Evolutionary conservation across 2,113 vertebrate genomes (phyloP).

Genomic region (Charina bottae): DNA sequence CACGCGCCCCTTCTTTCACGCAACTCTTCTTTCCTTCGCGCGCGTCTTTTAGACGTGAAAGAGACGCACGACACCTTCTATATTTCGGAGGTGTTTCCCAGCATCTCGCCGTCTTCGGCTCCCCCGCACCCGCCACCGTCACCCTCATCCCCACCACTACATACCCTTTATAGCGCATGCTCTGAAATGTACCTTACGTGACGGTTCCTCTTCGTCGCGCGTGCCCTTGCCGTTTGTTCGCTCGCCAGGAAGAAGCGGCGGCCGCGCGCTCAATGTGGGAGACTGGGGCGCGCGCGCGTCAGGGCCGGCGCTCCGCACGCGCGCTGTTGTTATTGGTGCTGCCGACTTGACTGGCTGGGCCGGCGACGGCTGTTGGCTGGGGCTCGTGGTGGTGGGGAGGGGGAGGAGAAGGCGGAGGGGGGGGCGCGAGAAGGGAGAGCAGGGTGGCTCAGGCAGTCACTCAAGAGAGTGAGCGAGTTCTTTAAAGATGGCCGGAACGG

Average conservation of each 20-base stretch:
- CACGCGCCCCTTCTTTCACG: background rate
- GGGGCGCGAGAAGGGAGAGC: conserved; percentile 70
- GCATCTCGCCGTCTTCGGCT: background rate
- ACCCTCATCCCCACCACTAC: background rate
- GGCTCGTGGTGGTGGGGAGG: conserved; percentile 50
- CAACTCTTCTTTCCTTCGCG: background rate
- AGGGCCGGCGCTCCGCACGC: conserved; percentile 64
- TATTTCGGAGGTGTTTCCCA: background rate
- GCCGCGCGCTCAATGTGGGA: conserved; percentile 24
- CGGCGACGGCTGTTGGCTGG: conserved; percentile 80
- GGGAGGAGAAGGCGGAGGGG: conserved; percentile 18
- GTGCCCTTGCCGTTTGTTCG: conserved; percentile 22
- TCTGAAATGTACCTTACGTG: conserved; percentile 32
- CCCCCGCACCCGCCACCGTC: background rate
- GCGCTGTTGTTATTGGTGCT: conserved; percentile 61
- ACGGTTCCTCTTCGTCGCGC: conserved; percentile 12
- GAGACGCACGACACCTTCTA: background rate
- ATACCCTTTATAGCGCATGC: conserved; percentile 18
- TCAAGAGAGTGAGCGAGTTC: conserved; percentile 62
- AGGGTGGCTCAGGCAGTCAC: conserved; percentile 44
- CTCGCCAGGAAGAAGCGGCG: background rate
- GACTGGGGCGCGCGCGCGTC: conserved; percentile 55
- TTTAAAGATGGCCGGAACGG: conserved; percentile 84
- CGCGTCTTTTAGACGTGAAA: background rate
- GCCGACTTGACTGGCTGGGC: conserved; percentile 44